Evolutionary conservation across 1,140 invertebrate genomes (phyloP).

Genomic region (Monochamus saltuarius): DNA sequence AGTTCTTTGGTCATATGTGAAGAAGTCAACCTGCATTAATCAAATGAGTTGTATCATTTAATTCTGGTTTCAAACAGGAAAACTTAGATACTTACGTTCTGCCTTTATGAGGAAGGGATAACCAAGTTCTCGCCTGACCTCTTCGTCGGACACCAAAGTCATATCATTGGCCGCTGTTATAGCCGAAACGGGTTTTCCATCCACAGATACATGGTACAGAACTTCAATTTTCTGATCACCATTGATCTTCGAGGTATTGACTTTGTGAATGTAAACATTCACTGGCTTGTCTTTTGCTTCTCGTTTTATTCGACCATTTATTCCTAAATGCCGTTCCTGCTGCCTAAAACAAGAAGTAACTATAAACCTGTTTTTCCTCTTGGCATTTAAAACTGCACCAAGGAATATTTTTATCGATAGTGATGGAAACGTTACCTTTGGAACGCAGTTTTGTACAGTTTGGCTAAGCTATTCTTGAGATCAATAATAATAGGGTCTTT

Average conservation of each 20-base stretch:
- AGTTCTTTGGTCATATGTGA: too few relatives aligned
- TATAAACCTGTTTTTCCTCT: background rate
- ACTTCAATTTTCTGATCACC: slow-evolving; percentile 55
- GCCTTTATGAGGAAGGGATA: slow-evolving; percentile 76
- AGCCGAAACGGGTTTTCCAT: slow-evolving; percentile 73
- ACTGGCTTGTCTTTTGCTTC: slow-evolving; percentile 45
- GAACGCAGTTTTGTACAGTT: slow-evolving; percentile 65
- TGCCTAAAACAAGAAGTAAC: slow-evolving; percentile 56
- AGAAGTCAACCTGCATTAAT: too few relatives aligned
- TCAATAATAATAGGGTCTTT: slow-evolving; percentile 49
- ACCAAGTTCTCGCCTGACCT: slow-evolving; percentile 72
- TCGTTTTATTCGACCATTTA: slow-evolving; percentile 48
- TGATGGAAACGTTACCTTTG: slow-evolving; percentile 54
- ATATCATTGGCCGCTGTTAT: slow-evolving; percentile 77
- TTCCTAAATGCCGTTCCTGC: slow-evolving; percentile 69
- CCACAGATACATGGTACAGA: slow-evolving; percentile 76
- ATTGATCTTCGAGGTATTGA: slow-evolving; percentile 50
- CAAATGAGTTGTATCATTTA: too few relatives aligned
- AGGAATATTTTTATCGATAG: slow-evolving; percentile 2
- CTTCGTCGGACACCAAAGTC: slow-evolving; percentile 70
- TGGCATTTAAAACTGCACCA: background rate
- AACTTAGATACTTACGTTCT: slow-evolving; percentile 64
- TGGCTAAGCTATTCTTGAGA: slow-evolving; percentile 61
- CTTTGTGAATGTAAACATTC: slow-evolving; percentile 55
- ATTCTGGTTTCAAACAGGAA: background rate